Evolutionary conservation across 2,888 invertebrate species (phyloP), one percentile per base, ranked within the genome.

Genomic region (Amphiduros pacificus): DNA sequence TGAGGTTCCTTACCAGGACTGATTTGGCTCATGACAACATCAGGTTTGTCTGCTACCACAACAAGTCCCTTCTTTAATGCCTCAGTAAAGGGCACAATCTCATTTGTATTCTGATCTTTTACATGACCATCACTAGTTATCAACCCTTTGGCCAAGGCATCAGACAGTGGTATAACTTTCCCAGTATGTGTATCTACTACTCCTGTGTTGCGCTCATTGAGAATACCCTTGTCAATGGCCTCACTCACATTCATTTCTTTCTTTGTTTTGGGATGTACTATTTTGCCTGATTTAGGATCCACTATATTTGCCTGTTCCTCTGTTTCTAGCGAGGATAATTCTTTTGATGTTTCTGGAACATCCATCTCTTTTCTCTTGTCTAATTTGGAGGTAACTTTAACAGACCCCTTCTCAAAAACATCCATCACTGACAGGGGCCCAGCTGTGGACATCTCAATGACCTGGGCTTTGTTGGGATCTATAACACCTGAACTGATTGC

Each of bases 41-140:
- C 2, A 11, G 55, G 27, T 11, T 5, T 17, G 27, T 55, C 55
- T 2, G 24, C 50, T 48, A 48, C 80, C 0, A 76, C 71, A 51
- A 97, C 89, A 20, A 95, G 83, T 78, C 90, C 90, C 61, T 88
- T 55, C 29, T 63, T 67, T 28, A 96, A 88, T 0, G 95, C 94
- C 77, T 94, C 90, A 2, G 89, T 86, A 49, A 97, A 86, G 17
- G 90, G 90, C 44, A 94, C 84, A 75, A 89, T 89, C 67, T 90
- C 88, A 0, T 93, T 93, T 24, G 90, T 79, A 74, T 88, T 88
- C 20, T n/a, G n/a, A 22, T 44, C 44, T 6, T 20, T 20, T 22
- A 44, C 44, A 44, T 44, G 44, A 44, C 88, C 65, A 91, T 89
- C 41, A 66, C 79, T 91, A 82, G 97, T 56, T 24, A 68, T 48